Evolutionary conservation across 35 echinoderm and acorn worm genomes (phyloP), one percentile per base, ranked within the genome.

Genomic region (Apostichopus parvimensis): DNA sequence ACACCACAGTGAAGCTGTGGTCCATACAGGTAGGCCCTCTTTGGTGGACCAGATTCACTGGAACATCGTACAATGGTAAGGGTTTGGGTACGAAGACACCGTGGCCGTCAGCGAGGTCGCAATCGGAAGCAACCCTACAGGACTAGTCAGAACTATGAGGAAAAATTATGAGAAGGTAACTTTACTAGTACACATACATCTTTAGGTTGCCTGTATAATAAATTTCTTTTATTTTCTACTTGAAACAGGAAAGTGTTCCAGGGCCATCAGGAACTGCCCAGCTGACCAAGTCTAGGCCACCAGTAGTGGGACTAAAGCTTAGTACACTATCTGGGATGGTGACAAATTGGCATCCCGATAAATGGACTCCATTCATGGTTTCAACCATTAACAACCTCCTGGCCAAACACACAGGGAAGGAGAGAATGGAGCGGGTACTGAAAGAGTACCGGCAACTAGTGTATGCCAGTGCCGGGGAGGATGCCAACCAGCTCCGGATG

Each of bases 341-440:
- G 52, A 84, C 81, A 26, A 84, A 84, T 53, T 84, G 81, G 81
- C 81, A 84, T 84, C 81, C 1, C 15, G 56, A 58, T 54, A 83
- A 56, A 18, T 83, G 80, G 80, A 83, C 80, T 83, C 53, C 80
- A 6, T 0, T 54, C 34, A 84, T 84, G 81, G 45, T 84, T n/a
- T 9, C 81, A 25, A 53, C 53, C 52, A 84, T 84, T 0, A 84
- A 84, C 45, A 56, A 56, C 7, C 81, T 84, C 9, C 81, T 84
- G n/a, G 81, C 81, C 57, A 53, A 84, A 6, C 52, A 84, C 23
- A 56, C 81, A 54, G 81, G 81, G 15, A 84, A 84, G 53, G 6
- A 58, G 6, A 26, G 81, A 84, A 84, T 84, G 81, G 81, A 84
- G 4, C 52, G 53, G 53, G 81, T 84, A 6, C 21, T 84, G 81